These are phyloP conservation scores for Drosophila navojoa DNA, from an alignment of 1,140 invertebrate genomes.

Conservation along the genomic window DNA sequence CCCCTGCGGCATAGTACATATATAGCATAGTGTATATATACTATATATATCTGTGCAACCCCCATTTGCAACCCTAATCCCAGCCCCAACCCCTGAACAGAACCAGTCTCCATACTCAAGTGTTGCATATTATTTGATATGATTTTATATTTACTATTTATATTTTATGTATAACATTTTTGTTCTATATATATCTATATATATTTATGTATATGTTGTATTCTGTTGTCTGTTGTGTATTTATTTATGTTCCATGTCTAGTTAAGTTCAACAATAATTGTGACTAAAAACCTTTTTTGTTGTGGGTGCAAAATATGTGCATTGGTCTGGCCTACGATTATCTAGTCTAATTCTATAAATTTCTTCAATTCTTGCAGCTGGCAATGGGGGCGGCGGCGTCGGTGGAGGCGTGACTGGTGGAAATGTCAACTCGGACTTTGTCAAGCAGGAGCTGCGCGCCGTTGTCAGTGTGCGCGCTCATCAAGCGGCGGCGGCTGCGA, in stretches of 20 bases:
- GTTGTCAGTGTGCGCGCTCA: slow-evolving; percentile 92
- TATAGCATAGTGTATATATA: not conserved
- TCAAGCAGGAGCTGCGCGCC: slow-evolving; percentile 94
- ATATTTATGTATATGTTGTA: slow-evolving; percentile 29
- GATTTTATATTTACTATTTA: no score
- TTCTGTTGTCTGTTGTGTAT: slow-evolving; percentile 46
- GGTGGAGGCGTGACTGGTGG: slow-evolving; percentile 46
- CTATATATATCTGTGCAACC: not conserved
- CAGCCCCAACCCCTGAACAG: not conserved
- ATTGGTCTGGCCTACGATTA: not conserved
- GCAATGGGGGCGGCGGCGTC: slow-evolving; percentile 46
- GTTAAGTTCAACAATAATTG: slow-evolving; percentile 37
- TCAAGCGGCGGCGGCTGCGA: slow-evolving; percentile 81
- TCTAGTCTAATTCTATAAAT: not conserved
- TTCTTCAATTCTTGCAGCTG: slow-evolving; percentile 59
- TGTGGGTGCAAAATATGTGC: slow-evolving; percentile 18
- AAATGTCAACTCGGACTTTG: slow-evolving; percentile 88
- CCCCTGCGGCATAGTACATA: not conserved
- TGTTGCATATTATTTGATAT: slow-evolving; percentile 1
- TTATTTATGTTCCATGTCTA: slow-evolving; percentile 41
- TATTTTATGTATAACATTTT: slow-evolving; percentile 3
- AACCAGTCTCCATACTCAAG: not conserved
- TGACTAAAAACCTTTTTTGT: slow-evolving; percentile 64
- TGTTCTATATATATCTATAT: slow-evolving; percentile 13
- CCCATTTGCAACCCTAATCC: not conserved